These are phyloP conservation scores for Thumatha senex DNA, from an alignment of 2,888 invertebrate species.

Conservation along the genomic window DNA sequence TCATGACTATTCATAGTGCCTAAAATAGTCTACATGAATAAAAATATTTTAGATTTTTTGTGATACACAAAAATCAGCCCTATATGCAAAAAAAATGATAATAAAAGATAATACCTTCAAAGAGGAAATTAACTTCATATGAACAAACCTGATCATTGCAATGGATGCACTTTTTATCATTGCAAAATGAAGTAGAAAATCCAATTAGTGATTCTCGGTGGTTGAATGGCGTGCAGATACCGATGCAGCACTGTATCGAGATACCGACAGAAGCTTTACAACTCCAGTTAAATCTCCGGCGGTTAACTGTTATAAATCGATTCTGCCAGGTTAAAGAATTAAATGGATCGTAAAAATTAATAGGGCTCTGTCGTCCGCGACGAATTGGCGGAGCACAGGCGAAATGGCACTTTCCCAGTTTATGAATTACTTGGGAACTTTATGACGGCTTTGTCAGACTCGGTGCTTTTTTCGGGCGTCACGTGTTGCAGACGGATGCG, in stretches of 20 bases:
- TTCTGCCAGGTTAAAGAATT: conserved; percentile 78
- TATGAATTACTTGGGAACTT: conserved; percentile 76
- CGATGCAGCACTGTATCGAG: conserved; percentile 44
- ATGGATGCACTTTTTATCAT: conserved; percentile 27
- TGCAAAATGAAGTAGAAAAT: conserved; percentile 57
- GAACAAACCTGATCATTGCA: conserved; percentile 6
- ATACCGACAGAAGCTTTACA: conserved; percentile 70
- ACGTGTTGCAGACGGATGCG: conserved; percentile 75
- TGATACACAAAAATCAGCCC: too few relatives aligned
- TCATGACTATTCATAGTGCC: too few relatives aligned
- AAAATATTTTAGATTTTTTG: too few relatives aligned
- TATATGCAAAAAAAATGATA: too few relatives aligned
- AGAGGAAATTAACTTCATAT: too few relatives aligned
- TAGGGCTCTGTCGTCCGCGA: conserved; percentile 65
- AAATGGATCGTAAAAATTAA: conserved; percentile 81
- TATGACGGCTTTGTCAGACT: conserved; percentile 72
- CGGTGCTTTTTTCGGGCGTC: conserved; percentile 63
- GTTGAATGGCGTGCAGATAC: conserved; percentile 49
- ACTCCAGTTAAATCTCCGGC: conserved; percentile 64
- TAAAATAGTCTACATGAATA: too few relatives aligned
- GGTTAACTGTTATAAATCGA: conserved; percentile 78
- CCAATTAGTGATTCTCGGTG: conserved; percentile 55
- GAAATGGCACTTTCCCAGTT: conserved; percentile 68
- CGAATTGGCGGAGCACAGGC: conserved; percentile 47
- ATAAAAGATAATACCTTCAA: too few relatives aligned